Percentiles rank a stretch among this genome's conserved stretches.
Evolutionary conservation across 2,113 vertebrate genomes (phyloP).

Genomic region (Isichthys henryi): DNA sequence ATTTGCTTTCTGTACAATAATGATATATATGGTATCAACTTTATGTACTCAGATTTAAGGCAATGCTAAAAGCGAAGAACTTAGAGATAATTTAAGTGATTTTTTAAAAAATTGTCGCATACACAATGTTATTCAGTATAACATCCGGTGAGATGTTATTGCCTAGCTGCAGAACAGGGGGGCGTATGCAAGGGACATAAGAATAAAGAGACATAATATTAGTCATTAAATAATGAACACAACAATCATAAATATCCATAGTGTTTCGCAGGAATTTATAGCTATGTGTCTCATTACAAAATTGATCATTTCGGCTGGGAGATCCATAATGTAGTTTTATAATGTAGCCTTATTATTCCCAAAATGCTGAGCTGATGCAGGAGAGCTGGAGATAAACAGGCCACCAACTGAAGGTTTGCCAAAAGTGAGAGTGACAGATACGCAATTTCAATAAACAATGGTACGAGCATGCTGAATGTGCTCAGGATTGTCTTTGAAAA

Average conservation of each 20-base stretch:
- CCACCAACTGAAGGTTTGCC: background rate
- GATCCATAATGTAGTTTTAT: background rate
- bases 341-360: background rate
- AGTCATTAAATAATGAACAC: background rate
- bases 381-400: background rate
- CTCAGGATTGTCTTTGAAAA: background rate
- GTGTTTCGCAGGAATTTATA: background rate
- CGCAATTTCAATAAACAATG: background rate
- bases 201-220: background rate
- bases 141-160: background rate
- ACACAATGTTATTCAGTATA: background rate
- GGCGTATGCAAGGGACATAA: background rate
- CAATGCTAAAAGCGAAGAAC: background rate
- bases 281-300: background rate
- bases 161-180: background rate
- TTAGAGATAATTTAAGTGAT: background rate
- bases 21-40: background rate
- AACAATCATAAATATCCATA: background rate
- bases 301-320: background rate
- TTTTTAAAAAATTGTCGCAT: background rate
- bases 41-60: background rate
- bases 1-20: background rate
- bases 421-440: background rate
- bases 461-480: background rate
- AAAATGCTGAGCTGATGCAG: background rate